A percentile compares a stretch with the other conserved stretches of the same genome.
Evolutionary conservation across 2,888 invertebrate species (phyloP).

Genomic region (Petrophora chlorosata): DNA sequence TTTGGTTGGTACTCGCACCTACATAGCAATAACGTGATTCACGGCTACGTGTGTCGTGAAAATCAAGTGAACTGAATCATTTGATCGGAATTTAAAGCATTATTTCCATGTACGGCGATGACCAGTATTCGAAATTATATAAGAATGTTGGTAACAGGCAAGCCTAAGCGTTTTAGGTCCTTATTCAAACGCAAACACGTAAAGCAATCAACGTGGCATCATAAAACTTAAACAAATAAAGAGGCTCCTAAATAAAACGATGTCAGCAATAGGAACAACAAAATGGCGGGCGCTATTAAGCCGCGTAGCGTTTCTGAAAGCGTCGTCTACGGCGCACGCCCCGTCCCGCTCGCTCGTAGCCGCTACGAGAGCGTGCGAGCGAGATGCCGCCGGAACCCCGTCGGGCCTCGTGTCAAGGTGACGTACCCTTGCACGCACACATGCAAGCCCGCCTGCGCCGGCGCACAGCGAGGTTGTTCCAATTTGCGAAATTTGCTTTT

Average conservation of each 20-base stretch:
- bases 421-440: slow-evolving; percentile 66
- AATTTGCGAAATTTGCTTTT: slow-evolving; percentile 46
- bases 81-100: slow-evolving; percentile 10
- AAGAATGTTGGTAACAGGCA: background rate
- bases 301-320: slow-evolving; percentile 81
- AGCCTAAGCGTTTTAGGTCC: slow-evolving; percentile 1
- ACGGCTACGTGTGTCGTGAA: slow-evolving; percentile 10
- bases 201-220: slow-evolving; percentile 13
- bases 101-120: background rate
- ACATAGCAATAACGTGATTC: slow-evolving; percentile 14
- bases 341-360: slow-evolving; percentile 56
- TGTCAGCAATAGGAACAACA: slow-evolving; percentile 69
- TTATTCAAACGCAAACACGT: slow-evolving; percentile 16
- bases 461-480: slow-evolving; percentile 46
- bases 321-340: slow-evolving; percentile 71
- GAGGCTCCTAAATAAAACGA: slow-evolving; percentile 54
- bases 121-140: background rate
- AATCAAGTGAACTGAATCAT: slow-evolving; percentile 10
- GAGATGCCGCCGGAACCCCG: slow-evolving; percentile 62
- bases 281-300: slow-evolving; percentile 68
- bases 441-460: slow-evolving; percentile 46
- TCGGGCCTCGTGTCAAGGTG: slow-evolving; percentile 78
- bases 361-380: slow-evolving; percentile 58
- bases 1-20: slow-evolving; percentile 1
- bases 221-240: slow-evolving; percentile 37